Evolutionary conservation across 2,888 invertebrate genomes (phyloP), one percentile per base, ranked within the genome.

Genomic region (Xanthorhoe spadicearia): DNA sequence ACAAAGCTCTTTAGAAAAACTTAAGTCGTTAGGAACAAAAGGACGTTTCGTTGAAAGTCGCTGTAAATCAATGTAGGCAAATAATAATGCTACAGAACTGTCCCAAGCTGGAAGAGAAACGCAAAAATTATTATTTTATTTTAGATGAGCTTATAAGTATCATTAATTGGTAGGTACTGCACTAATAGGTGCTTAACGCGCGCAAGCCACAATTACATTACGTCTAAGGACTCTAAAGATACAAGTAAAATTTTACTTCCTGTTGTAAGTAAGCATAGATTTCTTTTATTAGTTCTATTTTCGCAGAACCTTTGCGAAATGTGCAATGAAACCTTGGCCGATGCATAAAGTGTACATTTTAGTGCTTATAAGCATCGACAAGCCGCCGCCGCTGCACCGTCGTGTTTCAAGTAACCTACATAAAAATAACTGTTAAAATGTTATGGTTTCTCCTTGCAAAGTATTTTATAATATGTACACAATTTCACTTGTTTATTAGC

Each of bases 1-100:
- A 90, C 89, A 89, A 89, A 82, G 85, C 80, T 80, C 83, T 84
- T 85, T 85, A 85, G 85, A 87, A 88, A 88, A 89, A 88, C 83
- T 86, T 51, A 17, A 76, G 82, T 73, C 79, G 82, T 80, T 76
- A 76, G 73, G 74, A 86, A 90, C 89, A 90, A 90, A 89, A 86
- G 86, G 86, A 86, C 85, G 84, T 87, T 89, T 86, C 86, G 81
- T 79, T 77, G 83, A 81, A 87, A 86, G 80, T 79, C 77, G 76
- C 72, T 80, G 84, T 87, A 88, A 88, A 89, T 87, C 84, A 86
- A 84, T 82, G 81, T 79, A 80, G 79, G 78, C 77, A 80, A 83
- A 85, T 85, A 85, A 85, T 83, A 85, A 76, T 76, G 72, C 74
- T 69, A 72, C 66, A 64, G 72, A 71, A 53, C 66, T 75, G 64